phyloP scores from a whole-genome alignment of 2,797 vertebrate species.

The Lagodon rhomboides region DNA sequence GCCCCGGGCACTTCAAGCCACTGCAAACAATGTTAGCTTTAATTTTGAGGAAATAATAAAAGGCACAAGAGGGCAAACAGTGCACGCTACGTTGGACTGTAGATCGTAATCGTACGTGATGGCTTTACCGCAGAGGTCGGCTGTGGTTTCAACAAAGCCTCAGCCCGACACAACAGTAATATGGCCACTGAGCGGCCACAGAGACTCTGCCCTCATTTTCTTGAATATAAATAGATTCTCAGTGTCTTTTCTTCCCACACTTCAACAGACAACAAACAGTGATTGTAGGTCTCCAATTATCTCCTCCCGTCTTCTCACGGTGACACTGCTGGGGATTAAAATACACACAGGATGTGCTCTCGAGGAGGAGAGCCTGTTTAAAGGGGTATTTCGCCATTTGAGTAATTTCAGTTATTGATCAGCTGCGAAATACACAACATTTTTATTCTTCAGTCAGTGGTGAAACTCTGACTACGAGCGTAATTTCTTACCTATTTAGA shows the following conservation, averaged over 20 bases:
- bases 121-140: slow-evolving; percentile 53
- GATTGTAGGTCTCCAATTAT: slow-evolving; percentile 26
- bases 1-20: slow-evolving; percentile 18
- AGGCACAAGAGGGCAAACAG: slow-evolving; percentile 43
- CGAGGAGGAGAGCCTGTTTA: background rate
- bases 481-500: background rate
- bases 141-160: slow-evolving; percentile 50
- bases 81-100: slow-evolving; percentile 20
- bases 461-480: background rate
- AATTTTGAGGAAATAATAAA: slow-evolving; percentile 62
- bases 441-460: background rate
- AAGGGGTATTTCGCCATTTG: background rate
- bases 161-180: slow-evolving; percentile 35
- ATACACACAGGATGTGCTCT: background rate
- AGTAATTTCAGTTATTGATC: background rate
- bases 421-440: background rate
- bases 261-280: slow-evolving; percentile 27
- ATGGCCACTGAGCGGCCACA: slow-evolving; percentile 32
- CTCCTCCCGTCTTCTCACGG: slow-evolving; percentile 15
- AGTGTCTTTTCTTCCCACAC: slow-evolving; percentile 24
- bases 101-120: slow-evolving; percentile 54
- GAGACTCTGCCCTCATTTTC: slow-evolving; percentile 40
- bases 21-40: slow-evolving; percentile 41
- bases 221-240: slow-evolving; percentile 40
- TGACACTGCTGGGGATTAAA: slow-evolving; percentile 1